A percentile compares a stretch with the other conserved stretches of the same genome.
Evolutionary conservation across 2,888 invertebrate genomes (phyloP).

Genomic region (Alentia gelatinosa): DNA sequence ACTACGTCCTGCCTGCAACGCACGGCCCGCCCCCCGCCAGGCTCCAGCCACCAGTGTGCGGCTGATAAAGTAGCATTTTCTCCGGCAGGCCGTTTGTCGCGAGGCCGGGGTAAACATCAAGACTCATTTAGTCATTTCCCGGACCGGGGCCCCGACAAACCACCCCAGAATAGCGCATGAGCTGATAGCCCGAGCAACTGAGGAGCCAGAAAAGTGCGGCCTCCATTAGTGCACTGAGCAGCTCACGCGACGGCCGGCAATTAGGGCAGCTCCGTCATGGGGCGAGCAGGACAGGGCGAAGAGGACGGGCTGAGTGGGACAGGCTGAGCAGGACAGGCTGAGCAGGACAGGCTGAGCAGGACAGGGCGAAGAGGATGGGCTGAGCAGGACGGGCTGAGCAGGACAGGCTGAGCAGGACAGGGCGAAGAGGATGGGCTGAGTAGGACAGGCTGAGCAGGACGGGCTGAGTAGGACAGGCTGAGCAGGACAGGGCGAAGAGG

Average conservation of each 20-base stretch:
- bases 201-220: background rate
- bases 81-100: background rate
- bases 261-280: background rate
- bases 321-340: too few relatives aligned
- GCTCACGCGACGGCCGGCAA: background rate
- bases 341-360: too few relatives aligned
- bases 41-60: too few relatives aligned
- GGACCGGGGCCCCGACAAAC: background rate
- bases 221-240: background rate
- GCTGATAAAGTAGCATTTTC: background rate
- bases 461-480: too few relatives aligned
- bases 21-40: background rate
- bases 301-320: too few relatives aligned
- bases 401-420: too few relatives aligned
- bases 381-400: too few relatives aligned
- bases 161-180: background rate
- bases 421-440: too few relatives aligned
- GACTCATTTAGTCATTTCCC: background rate
- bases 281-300: background rate
- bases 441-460: too few relatives aligned
- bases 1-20: background rate
- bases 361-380: too few relatives aligned
- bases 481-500: too few relatives aligned
- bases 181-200: background rate
- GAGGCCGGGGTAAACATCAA: background rate